Percentiles rank a stretch among this genome's conserved stretches.
Evolutionary conservation across 2,888 invertebrate genomes (phyloP).

Genomic region (Rotaria magnacalcarata): DNA sequence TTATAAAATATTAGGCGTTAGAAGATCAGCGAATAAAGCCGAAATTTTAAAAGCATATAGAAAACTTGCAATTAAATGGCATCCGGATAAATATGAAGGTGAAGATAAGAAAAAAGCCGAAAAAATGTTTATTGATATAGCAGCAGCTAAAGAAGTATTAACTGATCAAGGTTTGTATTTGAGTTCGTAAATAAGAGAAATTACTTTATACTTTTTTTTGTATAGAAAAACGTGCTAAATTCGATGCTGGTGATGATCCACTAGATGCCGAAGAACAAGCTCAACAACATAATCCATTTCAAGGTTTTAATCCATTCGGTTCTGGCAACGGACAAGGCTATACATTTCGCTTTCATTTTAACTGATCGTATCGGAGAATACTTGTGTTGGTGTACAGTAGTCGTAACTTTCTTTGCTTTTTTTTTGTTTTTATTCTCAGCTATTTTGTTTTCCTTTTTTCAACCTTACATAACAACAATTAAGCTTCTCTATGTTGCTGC

Average conservation of each 20-base stretch:
- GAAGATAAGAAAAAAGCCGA: slow-evolving; percentile 79
- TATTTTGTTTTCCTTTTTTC: neutral
- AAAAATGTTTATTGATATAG: slow-evolving; percentile 95
- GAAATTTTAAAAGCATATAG: slow-evolving; percentile 89
- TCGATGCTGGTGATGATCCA: slow-evolving; percentile 91
- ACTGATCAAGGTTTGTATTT: slow-evolving; percentile 63
- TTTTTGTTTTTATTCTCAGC: neutral
- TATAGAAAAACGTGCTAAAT: slow-evolving; percentile 84
- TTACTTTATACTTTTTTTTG: slow-evolving; percentile 41
- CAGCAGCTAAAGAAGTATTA: slow-evolving; percentile 92
- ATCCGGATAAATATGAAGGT: slow-evolving; percentile 84
- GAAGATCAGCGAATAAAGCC: slow-evolving; percentile 80
- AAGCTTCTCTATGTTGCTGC: neutral
- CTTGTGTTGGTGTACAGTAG: neutral
- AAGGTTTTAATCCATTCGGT: slow-evolving; percentile 47
- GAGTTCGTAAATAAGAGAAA: too few relatives aligned
- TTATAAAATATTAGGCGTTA: slow-evolving; percentile 90
- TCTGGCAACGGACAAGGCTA: slow-evolving; percentile 38
- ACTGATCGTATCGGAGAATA: neutral
- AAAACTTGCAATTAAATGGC: slow-evolving; percentile 94
- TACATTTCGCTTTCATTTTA: slow-evolving; percentile 44
- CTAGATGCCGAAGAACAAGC: slow-evolving; percentile 65
- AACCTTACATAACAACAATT: neutral
- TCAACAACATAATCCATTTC: slow-evolving; percentile 44
- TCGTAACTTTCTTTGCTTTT: neutral